Conservation (phyloP, 1,140 invertebrate genomes). For the Neotoxoptera formosana region DNA sequence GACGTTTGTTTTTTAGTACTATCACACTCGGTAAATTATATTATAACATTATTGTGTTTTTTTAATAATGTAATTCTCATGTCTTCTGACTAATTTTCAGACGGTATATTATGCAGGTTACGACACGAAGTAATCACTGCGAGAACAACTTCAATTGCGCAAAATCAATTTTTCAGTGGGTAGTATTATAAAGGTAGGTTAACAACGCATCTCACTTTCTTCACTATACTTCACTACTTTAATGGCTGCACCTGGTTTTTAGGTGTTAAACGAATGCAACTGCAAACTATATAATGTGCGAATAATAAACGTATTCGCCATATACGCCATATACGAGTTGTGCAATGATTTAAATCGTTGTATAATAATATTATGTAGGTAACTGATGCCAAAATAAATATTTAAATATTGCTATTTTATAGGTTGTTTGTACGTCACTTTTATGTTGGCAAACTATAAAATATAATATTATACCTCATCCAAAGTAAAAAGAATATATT, state of each 20-base stretch:
- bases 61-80: background rate
- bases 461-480: background rate
- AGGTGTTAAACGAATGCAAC: background rate
- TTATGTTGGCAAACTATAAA: background rate
- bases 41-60: background rate
- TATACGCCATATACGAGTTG: background rate
- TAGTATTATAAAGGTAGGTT: too few relatives aligned
- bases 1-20: background rate
- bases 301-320: background rate
- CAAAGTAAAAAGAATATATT: background rate
- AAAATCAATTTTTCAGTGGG: background rate
- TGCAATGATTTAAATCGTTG: background rate
- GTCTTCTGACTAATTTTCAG: background rate
- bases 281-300: background rate
- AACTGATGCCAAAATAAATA: background rate
- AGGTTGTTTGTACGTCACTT: background rate
- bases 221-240: background rate
- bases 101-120: background rate
- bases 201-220: background rate
- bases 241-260: background rate
- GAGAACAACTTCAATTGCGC: background rate
- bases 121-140: background rate
- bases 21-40: background rate
- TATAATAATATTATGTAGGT: background rate
- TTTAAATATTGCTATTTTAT: background rate